Evolutionary conservation across 2,113 vertebrate species (phyloP).

Genomic region (Strix uralensis): DNA sequence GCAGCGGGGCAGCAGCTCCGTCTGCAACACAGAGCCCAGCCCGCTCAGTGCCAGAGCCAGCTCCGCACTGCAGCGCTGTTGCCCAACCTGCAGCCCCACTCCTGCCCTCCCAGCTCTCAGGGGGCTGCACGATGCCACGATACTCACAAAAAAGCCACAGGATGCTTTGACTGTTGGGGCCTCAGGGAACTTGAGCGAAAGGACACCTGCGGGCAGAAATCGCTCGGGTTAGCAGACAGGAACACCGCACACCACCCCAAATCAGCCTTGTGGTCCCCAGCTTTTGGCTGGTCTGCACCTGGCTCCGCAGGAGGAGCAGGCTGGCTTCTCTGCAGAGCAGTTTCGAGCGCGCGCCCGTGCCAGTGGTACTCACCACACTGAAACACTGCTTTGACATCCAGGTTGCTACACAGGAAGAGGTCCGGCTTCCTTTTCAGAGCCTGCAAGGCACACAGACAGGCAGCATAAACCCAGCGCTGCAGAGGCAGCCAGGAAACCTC

Average conservation of each 20-base stretch:
- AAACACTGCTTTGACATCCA: conserved; percentile 97
- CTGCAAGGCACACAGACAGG: conserved; percentile 86
- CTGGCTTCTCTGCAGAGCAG: not conserved
- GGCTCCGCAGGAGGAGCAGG: not conserved
- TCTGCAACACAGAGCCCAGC: conserved; percentile 74
- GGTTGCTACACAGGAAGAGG: conserved; percentile 93
- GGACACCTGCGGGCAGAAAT: conserved; percentile 80
- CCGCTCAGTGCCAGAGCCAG: not conserved
- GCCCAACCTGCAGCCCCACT: not conserved
- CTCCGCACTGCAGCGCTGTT: rapidly evolving
- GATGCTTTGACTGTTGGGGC: conserved; percentile 96
- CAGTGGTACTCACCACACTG: conserved; percentile 91
- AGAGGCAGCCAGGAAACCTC: conserved; percentile 1
- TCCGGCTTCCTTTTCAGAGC: conserved; percentile 98
- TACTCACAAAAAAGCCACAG: conserved; percentile 96
- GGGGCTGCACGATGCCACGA: rapidly evolving
- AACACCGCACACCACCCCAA: not conserved
- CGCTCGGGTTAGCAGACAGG: not conserved
- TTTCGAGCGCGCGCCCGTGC: rapidly evolving
- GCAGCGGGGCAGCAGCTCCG: conserved; percentile 91
- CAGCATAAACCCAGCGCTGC: conserved; percentile 44
- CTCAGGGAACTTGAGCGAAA: conserved; percentile 97
- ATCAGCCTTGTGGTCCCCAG: not conserved
- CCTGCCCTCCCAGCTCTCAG: not conserved
- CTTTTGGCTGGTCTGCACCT: not conserved